A percentile compares a stretch with the other conserved stretches of the same genome.
phyloP scores from a whole-genome alignment of 2,888 invertebrate genomes.

The Hyalella azteca region DNA sequence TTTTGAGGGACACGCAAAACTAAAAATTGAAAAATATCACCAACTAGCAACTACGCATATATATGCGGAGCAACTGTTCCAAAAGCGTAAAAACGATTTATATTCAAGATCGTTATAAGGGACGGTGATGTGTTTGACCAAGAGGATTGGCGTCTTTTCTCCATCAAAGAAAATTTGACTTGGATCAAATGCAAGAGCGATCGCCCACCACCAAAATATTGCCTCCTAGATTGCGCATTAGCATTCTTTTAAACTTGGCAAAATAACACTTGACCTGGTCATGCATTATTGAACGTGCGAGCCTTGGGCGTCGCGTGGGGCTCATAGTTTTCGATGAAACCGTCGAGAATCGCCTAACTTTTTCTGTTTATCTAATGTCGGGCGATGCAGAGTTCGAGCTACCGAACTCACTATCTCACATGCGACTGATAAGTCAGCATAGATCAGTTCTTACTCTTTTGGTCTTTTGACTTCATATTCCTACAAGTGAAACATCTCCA shows the following conservation, averaged over 20 bases:
- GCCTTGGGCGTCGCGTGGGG: conserved; percentile 10
- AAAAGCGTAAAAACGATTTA: too few relatives aligned
- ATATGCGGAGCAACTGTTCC: too few relatives aligned
- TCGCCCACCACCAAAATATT: conserved; percentile 34
- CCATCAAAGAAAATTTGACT: conserved; percentile 25
- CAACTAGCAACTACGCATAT: too few relatives aligned
- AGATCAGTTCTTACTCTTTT: too few relatives aligned
- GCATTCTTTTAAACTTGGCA: conserved; percentile 38
- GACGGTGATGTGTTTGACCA: not conserved
- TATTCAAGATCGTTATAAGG: too few relatives aligned
- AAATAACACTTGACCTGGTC: conserved; percentile 39
- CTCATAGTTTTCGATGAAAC: conserved; percentile 13
- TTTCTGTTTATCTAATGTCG: not conserved
- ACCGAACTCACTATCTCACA: too few relatives aligned
- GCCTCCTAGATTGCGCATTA: conserved; percentile 32
- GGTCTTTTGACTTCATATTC: too few relatives aligned
- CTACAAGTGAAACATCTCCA: too few relatives aligned
- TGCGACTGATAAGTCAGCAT: too few relatives aligned
- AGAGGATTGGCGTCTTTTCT: not conserved
- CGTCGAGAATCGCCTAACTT: conserved; percentile 25
- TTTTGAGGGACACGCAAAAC: too few relatives aligned
- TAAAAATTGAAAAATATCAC: too few relatives aligned
- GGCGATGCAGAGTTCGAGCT: too few relatives aligned
- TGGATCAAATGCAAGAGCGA: conserved; percentile 27
- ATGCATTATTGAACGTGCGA: conserved; percentile 31